phyloP scores from a whole-genome alignment of 2,797 vertebrate species.

The Steatocranus sp. region DNA sequence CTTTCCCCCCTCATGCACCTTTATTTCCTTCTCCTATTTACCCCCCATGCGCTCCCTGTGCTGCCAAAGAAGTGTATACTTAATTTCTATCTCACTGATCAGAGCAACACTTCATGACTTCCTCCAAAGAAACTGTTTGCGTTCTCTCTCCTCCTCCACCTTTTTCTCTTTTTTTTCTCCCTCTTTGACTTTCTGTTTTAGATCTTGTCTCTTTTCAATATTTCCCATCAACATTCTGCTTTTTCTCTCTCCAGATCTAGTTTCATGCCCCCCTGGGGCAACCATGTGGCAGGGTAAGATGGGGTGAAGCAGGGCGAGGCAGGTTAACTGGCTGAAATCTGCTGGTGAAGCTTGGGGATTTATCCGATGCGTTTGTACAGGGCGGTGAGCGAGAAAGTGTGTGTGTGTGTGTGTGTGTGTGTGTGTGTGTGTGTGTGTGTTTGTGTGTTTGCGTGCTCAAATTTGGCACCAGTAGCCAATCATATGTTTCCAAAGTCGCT shows the following conservation, averaged over 20 bases:
- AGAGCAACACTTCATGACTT: neutral
- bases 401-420: neutral
- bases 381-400: neutral
- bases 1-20: neutral
- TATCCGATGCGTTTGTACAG: neutral
- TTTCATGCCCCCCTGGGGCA: neutral
- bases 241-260: neutral
- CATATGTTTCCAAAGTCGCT: conserved; percentile 46
- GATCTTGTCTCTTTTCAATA: neutral
- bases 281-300: conserved; percentile 54
- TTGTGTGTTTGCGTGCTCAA: neutral
- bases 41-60: neutral
- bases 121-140: neutral
- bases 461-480: conserved; percentile 26
- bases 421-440: neutral
- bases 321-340: conserved; percentile 56
- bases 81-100: conserved; percentile 30
- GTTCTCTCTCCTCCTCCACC: neutral
- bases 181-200: neutral
- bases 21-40: conserved; percentile 20
- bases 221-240: neutral
- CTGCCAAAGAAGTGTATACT: neutral
- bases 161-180: neutral
- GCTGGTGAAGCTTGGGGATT: conserved; percentile 20
- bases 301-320: conserved; percentile 20